Percentiles rank a stretch among this genome's conserved stretches.
phyloP scores from a whole-genome alignment of 2,888 invertebrate genomes.

The Nephrocerus scutellatus region DNA sequence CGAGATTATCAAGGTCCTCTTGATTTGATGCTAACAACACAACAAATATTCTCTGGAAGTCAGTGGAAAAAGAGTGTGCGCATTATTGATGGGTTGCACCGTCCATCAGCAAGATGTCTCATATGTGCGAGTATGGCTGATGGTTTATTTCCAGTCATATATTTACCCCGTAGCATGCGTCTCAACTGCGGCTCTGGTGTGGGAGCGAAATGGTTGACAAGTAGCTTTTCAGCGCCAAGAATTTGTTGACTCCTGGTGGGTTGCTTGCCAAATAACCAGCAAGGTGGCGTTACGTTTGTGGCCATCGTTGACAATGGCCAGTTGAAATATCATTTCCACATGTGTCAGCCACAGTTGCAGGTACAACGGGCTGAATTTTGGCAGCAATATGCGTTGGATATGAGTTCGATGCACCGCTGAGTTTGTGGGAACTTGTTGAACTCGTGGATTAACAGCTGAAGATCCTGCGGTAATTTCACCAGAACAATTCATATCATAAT shows the following conservation, averaged over 20 bases:
- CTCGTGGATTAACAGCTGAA: too few species aligned
- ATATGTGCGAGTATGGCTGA: too few species aligned
- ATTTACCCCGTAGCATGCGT: slow-evolving; percentile 5
- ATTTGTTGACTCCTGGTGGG: slow-evolving; percentile 4
- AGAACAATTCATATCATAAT: too few species aligned
- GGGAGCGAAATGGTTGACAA: too few species aligned
- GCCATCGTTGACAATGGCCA: slow-evolving; percentile 1
- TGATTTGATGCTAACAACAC: slow-evolving; percentile 1
- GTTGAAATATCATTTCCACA: too few species aligned
- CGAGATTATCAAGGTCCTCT: slow-evolving; percentile 5
- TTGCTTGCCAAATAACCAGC: slow-evolving; percentile 5
- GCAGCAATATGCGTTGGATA: background rate
- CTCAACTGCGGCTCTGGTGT: too few species aligned
- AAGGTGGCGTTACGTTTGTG: slow-evolving; percentile 6
- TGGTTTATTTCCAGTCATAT: slow-evolving; percentile 6
- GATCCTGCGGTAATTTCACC: too few species aligned
- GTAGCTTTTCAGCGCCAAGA: slow-evolving; percentile 7
- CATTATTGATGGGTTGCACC: too few species aligned
- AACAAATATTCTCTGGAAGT: slow-evolving; percentile 2
- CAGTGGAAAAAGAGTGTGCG: slow-evolving; percentile 9
- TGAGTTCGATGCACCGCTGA: too few species aligned
- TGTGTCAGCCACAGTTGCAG: slow-evolving; percentile 3
- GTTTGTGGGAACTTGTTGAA: too few species aligned
- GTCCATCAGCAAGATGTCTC: too few species aligned
- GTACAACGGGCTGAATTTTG: background rate